Evolutionary conservation across 1,140 invertebrate species (phyloP).

Genomic region (Brachionus sp.): DNA sequence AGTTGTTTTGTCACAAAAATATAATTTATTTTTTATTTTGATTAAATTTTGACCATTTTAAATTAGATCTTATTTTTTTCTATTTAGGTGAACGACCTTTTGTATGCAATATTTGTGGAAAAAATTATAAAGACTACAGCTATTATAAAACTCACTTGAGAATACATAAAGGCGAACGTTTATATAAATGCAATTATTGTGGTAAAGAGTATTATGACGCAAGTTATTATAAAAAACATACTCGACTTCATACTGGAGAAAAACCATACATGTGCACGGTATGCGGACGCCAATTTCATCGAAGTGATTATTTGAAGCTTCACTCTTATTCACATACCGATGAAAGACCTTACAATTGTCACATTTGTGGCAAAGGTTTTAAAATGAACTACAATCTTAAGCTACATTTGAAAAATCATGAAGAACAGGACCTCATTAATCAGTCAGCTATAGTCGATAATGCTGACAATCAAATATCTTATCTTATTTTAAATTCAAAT

Average conservation of each 20-base stretch:
- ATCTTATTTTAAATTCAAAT: background rate
- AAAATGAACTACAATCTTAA: slow-evolving; percentile 97
- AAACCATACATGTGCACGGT: slow-evolving; percentile 94
- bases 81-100: slow-evolving; percentile 55
- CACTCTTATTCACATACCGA: slow-evolving; percentile 84
- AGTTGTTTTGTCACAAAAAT: no score
- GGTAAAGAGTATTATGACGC: slow-evolving; percentile 64
- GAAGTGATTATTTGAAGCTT: slow-evolving; percentile 91
- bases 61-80: slow-evolving; percentile 45
- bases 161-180: slow-evolving; percentile 54
- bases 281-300: slow-evolving; percentile 93
- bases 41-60: no score
- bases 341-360: slow-evolving; percentile 67
- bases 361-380: slow-evolving; percentile 43
- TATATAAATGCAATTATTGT: slow-evolving; percentile 71
- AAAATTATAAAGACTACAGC: slow-evolving; percentile 55
- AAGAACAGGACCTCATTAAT: background rate
- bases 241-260: slow-evolving; percentile 61
- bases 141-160: slow-evolving; percentile 51
- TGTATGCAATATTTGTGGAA: slow-evolving; percentile 56
- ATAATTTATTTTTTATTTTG: no score
- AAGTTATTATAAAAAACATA: slow-evolving; percentile 44
- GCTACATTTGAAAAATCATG: slow-evolving; percentile 88
- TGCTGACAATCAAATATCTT: background rate
- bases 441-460: background rate